Base-by-base conservation (phyloP, 2,797 vertebrate genomes). In the Myripristis jacobus region DNA sequence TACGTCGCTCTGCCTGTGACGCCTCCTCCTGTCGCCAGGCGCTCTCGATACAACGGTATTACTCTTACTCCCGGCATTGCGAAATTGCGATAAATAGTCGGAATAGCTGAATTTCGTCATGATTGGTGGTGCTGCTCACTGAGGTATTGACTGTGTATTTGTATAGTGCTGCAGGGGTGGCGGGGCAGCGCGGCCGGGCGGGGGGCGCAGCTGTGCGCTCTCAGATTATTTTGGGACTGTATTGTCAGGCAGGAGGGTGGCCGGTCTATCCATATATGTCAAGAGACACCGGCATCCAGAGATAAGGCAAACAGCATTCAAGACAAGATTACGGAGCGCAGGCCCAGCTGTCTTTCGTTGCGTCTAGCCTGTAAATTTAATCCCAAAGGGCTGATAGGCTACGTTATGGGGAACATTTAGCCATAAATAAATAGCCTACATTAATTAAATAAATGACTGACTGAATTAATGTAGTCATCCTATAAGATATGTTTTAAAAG, bases 81-180 rank as follows among this genome's bases (percentile, higher is more conserved):
- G 95, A 87, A 99, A 98, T 74, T 97, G 94, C 46, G 95, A 95
- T 79, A 99, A 94, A 81, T 99, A 99, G 76, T 97, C 95, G 0
- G 95, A 93, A 68, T 98, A 99, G 78, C 94, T 95, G 93, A 98
- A 98, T 86, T 94, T 94, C 66, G 95, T 96, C 97, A 98, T 98
- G 72, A 15, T n/a, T 79, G 55, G 55, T 12, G 65, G 43, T 7
- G 54, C 70, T 78, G 75, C 55, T 70, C 51, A 8, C 25, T 29
- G 62, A 43, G 5, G 52, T 24, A 70, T 38, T 27, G 41, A 51
- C n/a, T n/a, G n/a, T n/a, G n/a, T 31, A 7, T 4, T 44, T 48
- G 38, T 24, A 8, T 48, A 15, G 55, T 19, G 73, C 86, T 89
- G 91, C 85, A n/a, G n/a, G n/a, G 93, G 91, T 11, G 46, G 57